Evolutionary conservation across 2,113 vertebrate species (phyloP).

Genomic region (Dicrurus megarhynchus): DNA sequence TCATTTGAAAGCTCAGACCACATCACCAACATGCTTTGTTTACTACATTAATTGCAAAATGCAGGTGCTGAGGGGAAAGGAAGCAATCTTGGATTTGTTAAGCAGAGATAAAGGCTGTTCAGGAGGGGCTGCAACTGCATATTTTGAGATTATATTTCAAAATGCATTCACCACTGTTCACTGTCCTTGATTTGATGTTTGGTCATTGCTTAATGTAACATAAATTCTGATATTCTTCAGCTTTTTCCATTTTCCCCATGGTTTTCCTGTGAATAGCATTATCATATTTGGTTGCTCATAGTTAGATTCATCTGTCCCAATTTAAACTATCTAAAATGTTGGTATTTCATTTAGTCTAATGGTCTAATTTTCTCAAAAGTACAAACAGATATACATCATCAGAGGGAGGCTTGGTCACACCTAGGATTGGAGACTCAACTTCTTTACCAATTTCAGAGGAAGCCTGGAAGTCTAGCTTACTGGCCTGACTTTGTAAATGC

Average conservation of each 20-base stretch:
- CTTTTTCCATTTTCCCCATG: background rate
- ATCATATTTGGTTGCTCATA: background rate
- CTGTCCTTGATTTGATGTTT: background rate
- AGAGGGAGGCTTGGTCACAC: background rate
- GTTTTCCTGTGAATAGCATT: background rate
- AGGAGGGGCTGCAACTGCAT: background rate
- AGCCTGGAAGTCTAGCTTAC: background rate
- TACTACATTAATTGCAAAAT: background rate
- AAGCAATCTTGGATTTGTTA: background rate
- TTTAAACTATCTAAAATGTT: background rate
- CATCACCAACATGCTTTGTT: background rate
- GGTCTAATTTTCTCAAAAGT: background rate
- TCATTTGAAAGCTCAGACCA: background rate
- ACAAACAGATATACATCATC: background rate
- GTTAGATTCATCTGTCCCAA: background rate
- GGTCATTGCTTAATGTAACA: background rate
- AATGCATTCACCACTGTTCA: rapidly evolving
- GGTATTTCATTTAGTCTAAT: background rate
- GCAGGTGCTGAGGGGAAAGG: background rate
- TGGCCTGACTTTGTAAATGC: background rate
- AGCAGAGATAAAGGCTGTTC: background rate
- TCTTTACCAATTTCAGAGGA: background rate
- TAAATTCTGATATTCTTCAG: background rate
- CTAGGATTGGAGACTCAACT: background rate
- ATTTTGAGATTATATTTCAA: background rate